phyloP scores from a whole-genome alignment of 2,113 vertebrate species.

The Strigops habroptila region DNA sequence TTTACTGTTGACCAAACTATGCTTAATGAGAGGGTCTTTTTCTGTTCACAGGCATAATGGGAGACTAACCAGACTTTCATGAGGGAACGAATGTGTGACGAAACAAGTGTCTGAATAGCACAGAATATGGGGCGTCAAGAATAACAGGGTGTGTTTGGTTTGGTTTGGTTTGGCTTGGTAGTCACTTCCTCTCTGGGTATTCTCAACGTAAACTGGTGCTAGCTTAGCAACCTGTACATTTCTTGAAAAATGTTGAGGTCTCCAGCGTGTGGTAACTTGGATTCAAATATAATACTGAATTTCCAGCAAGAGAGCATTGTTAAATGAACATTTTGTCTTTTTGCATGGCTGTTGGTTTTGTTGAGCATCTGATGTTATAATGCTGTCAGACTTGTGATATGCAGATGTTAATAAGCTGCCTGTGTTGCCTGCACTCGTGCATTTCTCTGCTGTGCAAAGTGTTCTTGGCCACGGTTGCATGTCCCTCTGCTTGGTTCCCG shows the following conservation, averaged over 20 bases:
- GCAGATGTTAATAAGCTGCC: not conserved
- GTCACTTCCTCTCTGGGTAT: not conserved
- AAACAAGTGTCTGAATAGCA: not conserved
- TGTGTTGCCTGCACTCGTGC: not conserved
- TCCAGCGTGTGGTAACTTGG: not conserved
- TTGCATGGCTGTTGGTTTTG: not conserved
- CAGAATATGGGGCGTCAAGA: not conserved
- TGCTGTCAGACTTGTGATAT: not conserved
- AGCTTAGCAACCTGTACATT: not conserved
- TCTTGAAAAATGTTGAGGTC: not conserved
- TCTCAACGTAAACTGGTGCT: not conserved
- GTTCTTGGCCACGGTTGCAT: not conserved
- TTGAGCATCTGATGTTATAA: not conserved
- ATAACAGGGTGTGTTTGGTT: too few relatives aligned
- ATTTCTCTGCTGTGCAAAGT: not conserved
- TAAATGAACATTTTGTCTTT: not conserved
- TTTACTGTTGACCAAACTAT: not conserved
- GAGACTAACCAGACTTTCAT: not conserved
- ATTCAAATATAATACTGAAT: not conserved
- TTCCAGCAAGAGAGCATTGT: not conserved
- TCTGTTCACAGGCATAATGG: not conserved
- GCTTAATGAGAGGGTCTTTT: not conserved
- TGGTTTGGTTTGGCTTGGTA: not conserved
- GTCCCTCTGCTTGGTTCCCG: not conserved
- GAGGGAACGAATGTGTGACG: not conserved